Base-by-base conservation (phyloP, 64 coral and sea anemone genomes). In the Platygyra sinensis region DNA sequence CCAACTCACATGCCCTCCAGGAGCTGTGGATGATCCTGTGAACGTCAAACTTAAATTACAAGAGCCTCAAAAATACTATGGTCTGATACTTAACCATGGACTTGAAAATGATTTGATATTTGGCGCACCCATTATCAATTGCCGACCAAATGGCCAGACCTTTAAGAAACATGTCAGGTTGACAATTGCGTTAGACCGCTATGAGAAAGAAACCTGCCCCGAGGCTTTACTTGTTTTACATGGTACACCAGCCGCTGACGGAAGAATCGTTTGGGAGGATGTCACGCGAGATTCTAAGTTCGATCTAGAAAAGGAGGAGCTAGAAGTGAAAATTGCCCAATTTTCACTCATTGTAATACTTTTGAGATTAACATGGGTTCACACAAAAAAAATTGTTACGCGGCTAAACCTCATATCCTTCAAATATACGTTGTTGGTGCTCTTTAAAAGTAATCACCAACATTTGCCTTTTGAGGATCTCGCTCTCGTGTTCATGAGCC, bases 401-500 rank as follows among this genome's bases (percentile, higher is more conserved):
- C 76, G 79, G 49, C 69, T 90, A 20, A 57, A 62, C 27, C 5
- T 75, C 12, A 62, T 90, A 3, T 17, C 89, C 13, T 82, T 90
- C 27, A 71, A 74, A 0, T 90, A 90, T 61, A 90, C 50, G 17
- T 67, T 90, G 64, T 54, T 20, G 10, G 46, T 59, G 22, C 69
- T 90, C 12, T 36, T 51, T 39, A 90, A 83, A 15, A 42, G 71
- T 5, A 52, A 83, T 28, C 11, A 31, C 16, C 46, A 13, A 7
- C 51, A 72, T 83, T 67, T 65, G 10, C 39, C 76, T 50, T 73
- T 72, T 25, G 65, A 77, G 49, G n/a, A 90, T 3, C 51, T 90
- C 10, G 88, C 62, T 19, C 38, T 90, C 42, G 52, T 90, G 36
- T 90, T 90, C 76, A 76, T 90, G 33, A 90, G 88, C 62, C 59